These are phyloP conservation scores for Strigamia maritima DNA, from an alignment of 2,888 invertebrate genomes.

Conservation along the genomic window DNA sequence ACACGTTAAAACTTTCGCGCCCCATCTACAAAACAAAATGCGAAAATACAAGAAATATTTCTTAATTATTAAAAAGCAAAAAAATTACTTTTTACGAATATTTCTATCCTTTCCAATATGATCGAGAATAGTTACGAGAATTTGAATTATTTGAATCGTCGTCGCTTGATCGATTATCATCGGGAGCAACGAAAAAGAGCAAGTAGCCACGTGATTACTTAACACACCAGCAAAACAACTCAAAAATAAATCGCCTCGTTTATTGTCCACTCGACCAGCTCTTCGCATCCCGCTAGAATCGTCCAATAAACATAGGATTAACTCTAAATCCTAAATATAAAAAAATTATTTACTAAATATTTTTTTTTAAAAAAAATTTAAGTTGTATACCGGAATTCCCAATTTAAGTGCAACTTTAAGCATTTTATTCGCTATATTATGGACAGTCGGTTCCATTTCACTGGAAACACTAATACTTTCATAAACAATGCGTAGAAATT, in stretches of 20 bases:
- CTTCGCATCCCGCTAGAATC: not conserved
- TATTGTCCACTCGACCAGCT: not conserved
- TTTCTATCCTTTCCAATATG: conserved; percentile 18
- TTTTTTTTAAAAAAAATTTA: not conserved
- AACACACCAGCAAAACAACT: not conserved
- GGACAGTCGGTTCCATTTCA: not conserved
- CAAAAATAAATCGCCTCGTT: not conserved
- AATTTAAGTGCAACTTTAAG: not conserved
- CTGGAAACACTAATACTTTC: not conserved
- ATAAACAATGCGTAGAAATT: not conserved
- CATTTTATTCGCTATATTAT: conserved; percentile 8
- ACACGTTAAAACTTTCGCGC: conserved; percentile 37
- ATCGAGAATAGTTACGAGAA: conserved; percentile 23
- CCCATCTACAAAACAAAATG: no score
- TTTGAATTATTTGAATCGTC: not conserved
- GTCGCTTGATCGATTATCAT: not conserved
- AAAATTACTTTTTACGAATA: conserved; percentile 33
- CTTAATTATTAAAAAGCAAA: no score
- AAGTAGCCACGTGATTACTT: not conserved
- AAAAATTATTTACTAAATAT: not conserved
- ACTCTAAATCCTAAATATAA: not conserved
- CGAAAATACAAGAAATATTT: no score
- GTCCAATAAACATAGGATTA: not conserved
- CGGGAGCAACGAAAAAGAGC: not conserved
- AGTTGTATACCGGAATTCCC: not conserved